Conservation (phyloP, 1,140 invertebrate genomes). For the Batillaria attramentaria region DNA sequence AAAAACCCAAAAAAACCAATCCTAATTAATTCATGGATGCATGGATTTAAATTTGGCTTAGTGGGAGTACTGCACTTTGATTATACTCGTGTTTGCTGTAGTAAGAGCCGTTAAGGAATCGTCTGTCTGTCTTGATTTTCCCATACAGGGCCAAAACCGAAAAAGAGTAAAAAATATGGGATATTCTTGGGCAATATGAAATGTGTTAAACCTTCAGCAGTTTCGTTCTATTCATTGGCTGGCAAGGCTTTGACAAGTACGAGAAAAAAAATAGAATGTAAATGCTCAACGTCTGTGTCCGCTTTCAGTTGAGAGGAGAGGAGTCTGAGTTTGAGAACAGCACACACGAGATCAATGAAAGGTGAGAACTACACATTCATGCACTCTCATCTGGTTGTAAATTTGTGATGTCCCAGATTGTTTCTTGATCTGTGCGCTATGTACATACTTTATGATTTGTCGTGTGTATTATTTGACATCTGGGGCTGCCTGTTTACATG, state of each 20-base stretch:
- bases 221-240: neutral
- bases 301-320: neutral
- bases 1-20: too few species aligned
- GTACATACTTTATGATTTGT: too few species aligned
- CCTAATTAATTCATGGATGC: neutral
- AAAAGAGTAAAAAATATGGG: too few species aligned
- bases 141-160: too few species aligned
- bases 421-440: neutral
- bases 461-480: too few species aligned
- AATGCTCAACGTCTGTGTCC: too few species aligned
- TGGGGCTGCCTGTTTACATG: too few species aligned
- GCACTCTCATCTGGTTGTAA: neutral
- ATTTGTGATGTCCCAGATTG: neutral
- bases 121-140: too few species aligned
- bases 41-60: too few species aligned
- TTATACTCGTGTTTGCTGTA: too few species aligned
- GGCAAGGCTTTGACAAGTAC: neutral
- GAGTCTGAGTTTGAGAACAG: conserved; percentile 18
- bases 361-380: neutral
- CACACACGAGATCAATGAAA: conserved; percentile 10
- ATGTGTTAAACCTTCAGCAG: neutral
- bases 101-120: too few species aligned
- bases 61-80: too few species aligned
- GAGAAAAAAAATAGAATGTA: neutral
- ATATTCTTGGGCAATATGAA: neutral